phyloP scores from a whole-genome alignment of 2,797 vertebrate genomes.

The Oryzias dopingdopingensis region DNA sequence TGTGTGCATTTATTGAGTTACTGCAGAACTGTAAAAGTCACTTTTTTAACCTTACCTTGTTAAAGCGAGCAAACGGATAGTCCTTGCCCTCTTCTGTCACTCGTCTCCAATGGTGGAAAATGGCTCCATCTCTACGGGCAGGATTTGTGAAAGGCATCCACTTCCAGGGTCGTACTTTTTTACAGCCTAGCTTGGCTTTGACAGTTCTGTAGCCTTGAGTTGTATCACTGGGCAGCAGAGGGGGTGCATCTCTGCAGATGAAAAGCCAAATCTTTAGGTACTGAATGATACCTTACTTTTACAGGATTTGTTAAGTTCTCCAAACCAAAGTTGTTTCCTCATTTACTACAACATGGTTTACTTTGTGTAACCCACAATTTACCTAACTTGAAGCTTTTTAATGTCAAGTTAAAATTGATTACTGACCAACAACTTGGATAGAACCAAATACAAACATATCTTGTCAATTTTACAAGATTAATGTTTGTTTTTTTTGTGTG shows the following conservation, averaged over 20 bases:
- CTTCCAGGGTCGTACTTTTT: conserved; percentile 97
- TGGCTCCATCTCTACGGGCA: conserved; percentile 93
- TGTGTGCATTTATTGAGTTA: too few species aligned
- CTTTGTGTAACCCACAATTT: too few species aligned
- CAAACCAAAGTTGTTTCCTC: too few species aligned
- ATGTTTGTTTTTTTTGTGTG: too few species aligned
- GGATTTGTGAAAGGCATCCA: conserved; percentile 99
- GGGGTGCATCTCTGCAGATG: conserved; percentile 88
- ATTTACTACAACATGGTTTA: too few species aligned
- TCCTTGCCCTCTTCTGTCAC: conserved; percentile 97
- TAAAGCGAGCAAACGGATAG: conserved; percentile 97
- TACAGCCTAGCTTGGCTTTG: conserved; percentile 96
- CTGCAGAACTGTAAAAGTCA: not conserved
- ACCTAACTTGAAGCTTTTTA: too few species aligned
- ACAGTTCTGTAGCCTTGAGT: conserved; percentile 98
- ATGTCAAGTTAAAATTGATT: too few species aligned
- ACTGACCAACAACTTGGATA: too few species aligned
- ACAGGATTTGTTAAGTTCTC: not conserved
- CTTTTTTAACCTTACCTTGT: conserved; percentile 81
- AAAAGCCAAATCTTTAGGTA: conserved; percentile 6
- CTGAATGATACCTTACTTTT: not conserved
- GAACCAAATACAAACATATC: too few species aligned
- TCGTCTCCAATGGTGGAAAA: conserved; percentile 98
- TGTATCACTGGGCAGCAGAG: conserved; percentile 93
- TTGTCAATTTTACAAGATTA: too few species aligned